phyloP scores from a whole-genome alignment of 2,888 invertebrate species.

The Oscheius sp. region DNA sequence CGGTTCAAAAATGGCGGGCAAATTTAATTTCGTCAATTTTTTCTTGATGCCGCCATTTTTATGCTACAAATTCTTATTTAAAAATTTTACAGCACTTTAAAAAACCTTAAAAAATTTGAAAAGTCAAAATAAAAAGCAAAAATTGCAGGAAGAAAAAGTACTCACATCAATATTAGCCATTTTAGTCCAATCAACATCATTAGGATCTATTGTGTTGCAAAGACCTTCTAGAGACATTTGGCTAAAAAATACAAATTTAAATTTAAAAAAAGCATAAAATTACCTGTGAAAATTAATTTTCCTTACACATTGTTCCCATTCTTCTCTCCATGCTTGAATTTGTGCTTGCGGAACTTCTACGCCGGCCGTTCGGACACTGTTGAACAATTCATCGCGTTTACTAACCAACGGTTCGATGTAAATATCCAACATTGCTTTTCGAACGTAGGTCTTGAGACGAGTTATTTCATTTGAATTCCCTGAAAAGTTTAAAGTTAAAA shows the following conservation, averaged over 20 bases:
- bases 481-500: too few species aligned
- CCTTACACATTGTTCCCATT: slow-evolving; percentile 20
- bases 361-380: slow-evolving; percentile 28
- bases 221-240: slow-evolving; percentile 42
- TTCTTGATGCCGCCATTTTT: too few species aligned
- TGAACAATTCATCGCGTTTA: slow-evolving; percentile 30
- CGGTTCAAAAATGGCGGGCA: too few species aligned
- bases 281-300: slow-evolving; percentile 39
- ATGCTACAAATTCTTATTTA: too few species aligned
- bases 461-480: slow-evolving; percentile 46
- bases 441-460: slow-evolving; percentile 39
- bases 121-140: too few species aligned
- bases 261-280: background rate
- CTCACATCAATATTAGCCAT: slow-evolving; percentile 50
- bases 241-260: slow-evolving; percentile 35
- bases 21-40: too few species aligned
- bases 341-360: slow-evolving; percentile 14
- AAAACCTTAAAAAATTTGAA: too few species aligned
- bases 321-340: slow-evolving; percentile 34
- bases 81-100: too few species aligned
- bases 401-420: slow-evolving; percentile 36
- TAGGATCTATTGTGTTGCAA: slow-evolving; percentile 33
- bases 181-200: slow-evolving; percentile 57
- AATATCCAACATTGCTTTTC: slow-evolving; percentile 39
- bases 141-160: background rate